Percentiles rank a stretch among this genome's conserved stretches.
Evolutionary conservation across 2,113 vertebrate genomes (phyloP).

Genomic region (Chitala chitala): DNA sequence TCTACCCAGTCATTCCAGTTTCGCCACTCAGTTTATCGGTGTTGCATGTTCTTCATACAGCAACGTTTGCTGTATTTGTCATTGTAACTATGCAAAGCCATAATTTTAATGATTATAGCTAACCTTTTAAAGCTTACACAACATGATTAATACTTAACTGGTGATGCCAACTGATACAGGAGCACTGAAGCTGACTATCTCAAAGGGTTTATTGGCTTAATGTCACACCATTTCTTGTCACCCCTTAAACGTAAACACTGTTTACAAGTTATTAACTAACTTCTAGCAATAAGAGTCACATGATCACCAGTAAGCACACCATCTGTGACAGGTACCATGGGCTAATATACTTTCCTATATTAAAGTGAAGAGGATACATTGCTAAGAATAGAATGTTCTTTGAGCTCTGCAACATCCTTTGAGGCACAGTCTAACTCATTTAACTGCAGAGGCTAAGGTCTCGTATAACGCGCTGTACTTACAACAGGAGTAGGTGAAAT

Average conservation of each 20-base stretch:
- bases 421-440: neutral
- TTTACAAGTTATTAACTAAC: neutral
- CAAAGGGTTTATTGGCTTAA: slow-evolving; percentile 4
- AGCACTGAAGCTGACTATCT: neutral
- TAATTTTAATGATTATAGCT: neutral
- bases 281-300: neutral
- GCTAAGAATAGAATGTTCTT: neutral
- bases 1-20: too few relatives aligned
- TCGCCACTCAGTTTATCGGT: too few relatives aligned
- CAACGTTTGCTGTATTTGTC: too few relatives aligned
- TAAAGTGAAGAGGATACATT: neutral
- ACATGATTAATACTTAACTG: neutral
- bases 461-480: neutral
- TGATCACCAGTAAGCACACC: neutral
- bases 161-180: neutral
- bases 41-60: too few relatives aligned
- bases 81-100: too few relatives aligned
- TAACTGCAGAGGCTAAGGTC: neutral
- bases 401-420: neutral
- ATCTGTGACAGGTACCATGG: neutral
- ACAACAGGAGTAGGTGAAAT: neutral
- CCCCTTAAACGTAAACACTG: neutral
- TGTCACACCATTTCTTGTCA: neutral
- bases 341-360: neutral
- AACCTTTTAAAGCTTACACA: neutral